Conservation (phyloP, 1,140 invertebrate genomes). For the Tribolium castaneum region DNA sequence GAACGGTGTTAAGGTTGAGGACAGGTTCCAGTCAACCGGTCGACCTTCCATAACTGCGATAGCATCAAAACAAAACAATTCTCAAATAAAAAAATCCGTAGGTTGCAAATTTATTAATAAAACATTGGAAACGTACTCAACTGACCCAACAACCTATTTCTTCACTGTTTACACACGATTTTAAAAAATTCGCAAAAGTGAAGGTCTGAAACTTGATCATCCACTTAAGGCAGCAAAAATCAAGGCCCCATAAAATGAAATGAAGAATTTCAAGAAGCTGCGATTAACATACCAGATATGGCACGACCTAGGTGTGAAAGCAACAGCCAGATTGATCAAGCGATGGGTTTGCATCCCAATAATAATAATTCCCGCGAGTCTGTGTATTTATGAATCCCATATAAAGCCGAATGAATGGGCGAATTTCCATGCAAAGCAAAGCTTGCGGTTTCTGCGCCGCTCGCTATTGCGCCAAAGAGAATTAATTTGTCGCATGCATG, state of each 20-base stretch:
- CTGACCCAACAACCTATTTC: neutral
- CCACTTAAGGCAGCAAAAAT: neutral
- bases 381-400: neutral
- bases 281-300: neutral
- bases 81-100: neutral
- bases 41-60: slow-evolving; percentile 2
- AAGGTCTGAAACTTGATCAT: neutral
- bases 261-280: neutral
- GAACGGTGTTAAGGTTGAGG: slow-evolving; percentile 11
- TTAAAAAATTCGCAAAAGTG: neutral
- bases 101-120: neutral
- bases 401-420: neutral
- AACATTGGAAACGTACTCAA: neutral
- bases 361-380: neutral
- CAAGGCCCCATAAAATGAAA: neutral
- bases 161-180: neutral
- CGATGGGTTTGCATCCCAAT: neutral
- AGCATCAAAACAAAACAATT: neutral
- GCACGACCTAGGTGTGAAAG: neutral
- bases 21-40: neutral
- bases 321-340: neutral
- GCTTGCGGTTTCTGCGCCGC: neutral
- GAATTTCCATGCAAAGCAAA: slow-evolving; percentile 3
- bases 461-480: neutral
- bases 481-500: slow-evolving; percentile 26